Base-by-base conservation (phyloP, 1,140 invertebrate genomes). In the Ips nitidus region DNA sequence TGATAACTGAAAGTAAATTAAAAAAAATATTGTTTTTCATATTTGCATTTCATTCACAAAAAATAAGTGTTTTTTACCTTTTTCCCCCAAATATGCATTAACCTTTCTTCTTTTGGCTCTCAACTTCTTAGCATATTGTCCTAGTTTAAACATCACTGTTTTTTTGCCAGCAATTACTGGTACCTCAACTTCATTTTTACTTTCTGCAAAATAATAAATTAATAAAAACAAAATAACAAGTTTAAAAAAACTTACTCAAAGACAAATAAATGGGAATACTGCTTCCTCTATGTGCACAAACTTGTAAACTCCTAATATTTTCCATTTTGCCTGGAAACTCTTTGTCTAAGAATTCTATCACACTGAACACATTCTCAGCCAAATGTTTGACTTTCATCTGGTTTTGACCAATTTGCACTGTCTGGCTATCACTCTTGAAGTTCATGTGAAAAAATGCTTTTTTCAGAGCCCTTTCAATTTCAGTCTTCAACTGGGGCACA, bases 251-350 rank as follows among this genome's bases (percentile, higher is more conserved):
- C 86, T 84, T 84, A 89, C 89, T 83, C 41, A 88, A 71, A 50
- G 86, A 85, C 7, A 86, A 71, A 77, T 87, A 89, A 69, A 90
- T 79, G 6, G 88, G 89, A 53, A 90, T 75, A 56, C 84, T 84
- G 3, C 83, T 76, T 36, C 66, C 69, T 69, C 67, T 74, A 43
- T 64, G 43, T 36, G 84, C 78, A 79, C 87, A 89, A 22, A 90
- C 73, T 70, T 83, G 79, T 45, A 90, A 73, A 47, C 82, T 80
- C 74, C 85, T 82, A 64, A 90, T 84, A 78, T 90, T 90, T 3
- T 78, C 73, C 82, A 87, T 86, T 50, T 86, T 86, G 8, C 89
- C 88, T 52, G 88, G 88, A 79, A 85, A 89, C 71, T 82, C 74
- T 61, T 84, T 78, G 4, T 78, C 76, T 2, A 90, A 75, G 74